Base-by-base conservation (phyloP, 2,888 invertebrate genomes). In the Hipparchia semele region DNA sequence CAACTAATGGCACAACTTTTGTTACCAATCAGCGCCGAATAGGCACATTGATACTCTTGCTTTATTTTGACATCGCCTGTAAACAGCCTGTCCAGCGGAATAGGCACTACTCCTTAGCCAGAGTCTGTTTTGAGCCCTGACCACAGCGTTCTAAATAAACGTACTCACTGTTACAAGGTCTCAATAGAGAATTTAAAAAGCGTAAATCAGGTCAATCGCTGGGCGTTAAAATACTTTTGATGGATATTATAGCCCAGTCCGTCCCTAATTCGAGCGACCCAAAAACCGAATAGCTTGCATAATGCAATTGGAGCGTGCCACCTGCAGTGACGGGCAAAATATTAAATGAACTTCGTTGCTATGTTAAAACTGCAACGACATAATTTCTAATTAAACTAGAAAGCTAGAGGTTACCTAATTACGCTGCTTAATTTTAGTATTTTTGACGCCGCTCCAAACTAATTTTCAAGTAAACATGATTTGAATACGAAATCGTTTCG, bases 261-360 rank as follows among this genome's bases (percentile, higher is more conserved):
- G 82, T 79, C 80, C 81, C 82, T 83, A 84, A 86, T 85, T 83
- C 78, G 79, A 81, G 80, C 85, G 87, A 87, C 86, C 87, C 85
- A 86, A 87, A 90, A 89, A 86, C 86, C 84, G 85, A 87, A 86
- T 87, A 84, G 86, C 86, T 87, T 87, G 86, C 86, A 84, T 89
- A 89, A 89, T 90, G 87, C 87, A 90, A 90, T 89, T 89, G 87
- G 90, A 88, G 85, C 89, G 83, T 86, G 82, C 85, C 87, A 87
- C 87, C 87, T 88, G 88, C 86, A 83, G 79, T 79, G 80, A 80
- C 77, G 79, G 77, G 77, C 81, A 82, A 83, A 78, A 84, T 82
- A 83, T 80, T 80, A 82, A 79, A 80, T 80, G 80, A 82, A 80
- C 81, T 82, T 79, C 80, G 79, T 77, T 81, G 74, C 72, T 72